Evolutionary conservation across 2,113 vertebrate species (phyloP).

Genomic region (Laticauda colubrina): DNA sequence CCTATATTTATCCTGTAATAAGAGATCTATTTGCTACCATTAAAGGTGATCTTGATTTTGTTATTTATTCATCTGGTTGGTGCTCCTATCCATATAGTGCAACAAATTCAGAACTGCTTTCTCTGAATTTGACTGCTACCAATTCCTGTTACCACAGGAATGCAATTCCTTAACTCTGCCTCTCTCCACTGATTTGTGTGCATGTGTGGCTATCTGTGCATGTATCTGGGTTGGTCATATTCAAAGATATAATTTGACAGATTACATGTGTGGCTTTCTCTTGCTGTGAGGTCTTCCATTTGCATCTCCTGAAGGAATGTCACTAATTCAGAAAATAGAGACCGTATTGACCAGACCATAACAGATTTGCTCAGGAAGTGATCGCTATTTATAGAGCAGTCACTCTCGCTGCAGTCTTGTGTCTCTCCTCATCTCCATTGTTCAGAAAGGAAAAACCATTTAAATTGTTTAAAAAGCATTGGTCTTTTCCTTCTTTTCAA

Average conservation of each 20-base stretch:
- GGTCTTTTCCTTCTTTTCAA: neutral
- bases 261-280: neutral
- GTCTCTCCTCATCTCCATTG: neutral
- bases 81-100: neutral
- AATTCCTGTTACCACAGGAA: neutral
- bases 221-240: neutral
- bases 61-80: neutral
- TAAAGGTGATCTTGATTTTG: neutral
- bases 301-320: constrained; percentile 13
- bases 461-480: neutral
- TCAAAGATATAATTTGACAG: neutral
- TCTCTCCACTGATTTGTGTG: neutral
- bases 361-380: constrained; percentile 4
- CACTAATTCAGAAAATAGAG: neutral
- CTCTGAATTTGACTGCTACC: neutral
- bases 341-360: constrained; percentile 2
- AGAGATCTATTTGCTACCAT: neutral
- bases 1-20: neutral
- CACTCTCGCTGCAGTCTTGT: neutral
- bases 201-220: neutral
- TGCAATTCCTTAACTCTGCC: neutral
- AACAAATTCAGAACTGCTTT: neutral
- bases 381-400: neutral
- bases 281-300: constrained; percentile 17
- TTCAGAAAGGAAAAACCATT: neutral